Percentiles rank a stretch among this genome's conserved stretches.
These are phyloP conservation scores for Petrosia ficiformis DNA, from an alignment of 37 sponge, comb jelly and placozoan species.

Conservation along the genomic window DNA sequence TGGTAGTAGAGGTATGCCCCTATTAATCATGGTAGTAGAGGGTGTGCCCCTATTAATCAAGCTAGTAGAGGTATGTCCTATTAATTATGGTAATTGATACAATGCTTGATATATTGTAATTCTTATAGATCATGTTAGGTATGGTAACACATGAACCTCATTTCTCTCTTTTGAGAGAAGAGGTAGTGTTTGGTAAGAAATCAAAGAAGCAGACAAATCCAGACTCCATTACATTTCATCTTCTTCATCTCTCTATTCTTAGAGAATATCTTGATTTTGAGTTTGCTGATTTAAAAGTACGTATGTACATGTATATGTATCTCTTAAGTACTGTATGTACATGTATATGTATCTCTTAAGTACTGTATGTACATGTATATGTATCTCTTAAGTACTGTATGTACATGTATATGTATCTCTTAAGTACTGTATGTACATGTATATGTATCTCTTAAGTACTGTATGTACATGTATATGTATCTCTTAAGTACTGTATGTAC, in stretches of 20 bases:
- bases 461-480: neutral
- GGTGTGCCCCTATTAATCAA: too few relatives aligned
- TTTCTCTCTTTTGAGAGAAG: conserved; percentile 94
- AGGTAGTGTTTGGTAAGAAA: conserved; percentile 88
- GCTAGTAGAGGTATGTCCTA: too few relatives aligned
- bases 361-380: neutral
- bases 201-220: conserved; percentile 61
- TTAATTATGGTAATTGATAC: too few relatives aligned
- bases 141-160: conserved; percentile 94
- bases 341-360: conserved; percentile 22
- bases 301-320: neutral
- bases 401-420: neutral
- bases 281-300: conserved; percentile 61
- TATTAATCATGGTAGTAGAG: too few relatives aligned
- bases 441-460: conserved; percentile 20
- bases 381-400: too few relatives aligned
- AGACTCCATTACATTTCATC: conserved; percentile 87
- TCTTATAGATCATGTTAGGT: conserved; percentile 88
- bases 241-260: conserved; percentile 93
- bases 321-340: neutral
- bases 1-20: too few relatives aligned
- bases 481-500: too few relatives aligned
- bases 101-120: neutral
- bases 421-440: neutral
- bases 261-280: conserved; percentile 94